Evolutionary conservation across 2,888 invertebrate genomes (phyloP).

Genomic region (Chymomyza caudatula): DNA sequence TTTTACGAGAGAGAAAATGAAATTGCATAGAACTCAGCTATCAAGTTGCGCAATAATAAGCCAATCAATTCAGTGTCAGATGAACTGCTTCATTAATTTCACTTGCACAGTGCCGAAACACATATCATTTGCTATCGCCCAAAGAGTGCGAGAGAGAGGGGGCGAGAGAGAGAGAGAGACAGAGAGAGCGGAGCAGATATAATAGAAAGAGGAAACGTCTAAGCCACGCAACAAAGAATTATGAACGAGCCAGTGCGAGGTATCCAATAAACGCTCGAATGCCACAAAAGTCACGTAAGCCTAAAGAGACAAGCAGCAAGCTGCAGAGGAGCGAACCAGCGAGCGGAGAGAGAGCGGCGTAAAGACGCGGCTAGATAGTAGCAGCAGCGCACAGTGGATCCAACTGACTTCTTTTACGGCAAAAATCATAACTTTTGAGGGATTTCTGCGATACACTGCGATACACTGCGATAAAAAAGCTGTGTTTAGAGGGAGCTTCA

Average conservation of each 20-base stretch:
- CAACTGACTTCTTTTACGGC: too few relatives aligned
- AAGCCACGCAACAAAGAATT: conserved; percentile 15
- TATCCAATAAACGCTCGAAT: conserved; percentile 48
- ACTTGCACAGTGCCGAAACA: conserved; percentile 31
- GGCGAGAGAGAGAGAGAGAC: not conserved
- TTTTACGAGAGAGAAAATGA: not conserved
- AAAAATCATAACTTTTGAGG: too few relatives aligned
- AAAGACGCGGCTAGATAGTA: not conserved
- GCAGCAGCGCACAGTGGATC: too few relatives aligned
- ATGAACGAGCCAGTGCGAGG: conserved; percentile 15
- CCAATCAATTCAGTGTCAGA: conserved; percentile 70
- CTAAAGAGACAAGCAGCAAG: not conserved
- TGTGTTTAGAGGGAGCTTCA: too few relatives aligned
- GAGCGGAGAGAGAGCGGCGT: conserved; percentile 9
- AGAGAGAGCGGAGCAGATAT: conserved; percentile 1
- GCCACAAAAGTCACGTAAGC: conserved; percentile 65
- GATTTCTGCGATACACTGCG: too few relatives aligned
- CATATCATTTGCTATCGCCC: too few relatives aligned
- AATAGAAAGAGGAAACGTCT: conserved; percentile 7
- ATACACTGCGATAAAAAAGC: too few relatives aligned
- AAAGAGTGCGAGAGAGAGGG: not conserved
- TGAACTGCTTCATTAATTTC: conserved; percentile 70
- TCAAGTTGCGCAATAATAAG: conserved; percentile 61
- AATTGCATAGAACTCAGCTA: conserved; percentile 18
- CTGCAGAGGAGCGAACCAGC: too few relatives aligned